Evolutionary conservation across 2,797 vertebrate species (phyloP).

Genomic region (Urosaurus nigricauda): DNA sequence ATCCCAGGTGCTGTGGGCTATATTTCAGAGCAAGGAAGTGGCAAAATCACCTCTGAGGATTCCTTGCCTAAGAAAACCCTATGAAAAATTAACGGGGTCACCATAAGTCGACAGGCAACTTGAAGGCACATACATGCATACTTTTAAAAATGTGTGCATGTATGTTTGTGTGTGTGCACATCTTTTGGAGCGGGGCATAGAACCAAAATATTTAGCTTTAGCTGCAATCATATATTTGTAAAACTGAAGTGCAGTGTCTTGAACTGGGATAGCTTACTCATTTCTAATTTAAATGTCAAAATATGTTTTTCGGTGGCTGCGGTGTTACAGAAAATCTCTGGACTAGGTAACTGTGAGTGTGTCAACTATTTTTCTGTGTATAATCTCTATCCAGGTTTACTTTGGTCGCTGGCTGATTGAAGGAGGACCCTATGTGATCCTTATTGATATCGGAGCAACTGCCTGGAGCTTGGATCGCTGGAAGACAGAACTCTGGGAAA

Average conservation of each 20-base stretch:
- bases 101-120: too few species aligned
- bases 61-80: too few species aligned
- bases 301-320: neutral
- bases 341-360: neutral
- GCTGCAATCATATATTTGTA: neutral
- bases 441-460: constrained; percentile 91
- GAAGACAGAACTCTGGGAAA: constrained; percentile 94
- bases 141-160: too few species aligned
- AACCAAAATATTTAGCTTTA: neutral
- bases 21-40: too few species aligned
- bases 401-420: constrained; percentile 96
- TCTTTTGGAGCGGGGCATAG: too few species aligned
- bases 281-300: neutral
- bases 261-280: too few species aligned
- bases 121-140: too few species aligned
- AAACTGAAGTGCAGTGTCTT: neutral
- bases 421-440: constrained; percentile 90
- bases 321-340: neutral
- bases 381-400: constrained; percentile 81
- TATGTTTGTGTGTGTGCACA: too few species aligned
- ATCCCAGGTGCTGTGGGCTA: too few species aligned
- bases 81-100: too few species aligned
- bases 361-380: neutral
- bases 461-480: constrained; percentile 93
- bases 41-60: too few species aligned